Evolutionary conservation across 2,888 invertebrate species (phyloP), one percentile per base, ranked within the genome.

Genomic region (Lasioglossum figueresi): DNA sequence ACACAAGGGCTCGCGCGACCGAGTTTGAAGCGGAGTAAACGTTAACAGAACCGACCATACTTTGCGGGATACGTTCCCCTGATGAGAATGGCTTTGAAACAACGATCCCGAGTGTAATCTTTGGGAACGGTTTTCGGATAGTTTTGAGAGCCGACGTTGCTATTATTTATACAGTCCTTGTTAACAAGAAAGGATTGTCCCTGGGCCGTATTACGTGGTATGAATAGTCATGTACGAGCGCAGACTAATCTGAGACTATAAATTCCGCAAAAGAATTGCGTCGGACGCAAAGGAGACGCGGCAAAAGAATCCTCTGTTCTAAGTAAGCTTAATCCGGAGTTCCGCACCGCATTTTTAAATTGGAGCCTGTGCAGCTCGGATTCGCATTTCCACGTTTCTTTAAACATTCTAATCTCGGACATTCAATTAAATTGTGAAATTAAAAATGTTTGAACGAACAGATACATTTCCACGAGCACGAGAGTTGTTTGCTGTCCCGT

Each of bases 21-120:
- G 48, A 19, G 52, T 52, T 75, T 66, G 70, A 27, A 66, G n/a
- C 56, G 43, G 43, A 27, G 52, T 52, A 75, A 59, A 80, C 80
- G 71, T 80, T 75, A 75, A 63, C 63, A 43, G 80, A 78, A 66
- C 75, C 48, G 56, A 70, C 73, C 77, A 74, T 82, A 82, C 83
- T 84, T 48, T 56, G 16, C 68, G 68, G 68, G 74, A 77, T 19
- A 48, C 59, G 48, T 14, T 80, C 1, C 40, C 59, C 59, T 31
- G 80, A 71, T 45, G 45, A 37, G 75, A 43, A 75, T n/a, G 75
- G 31, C 52, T 71, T 63, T 56, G 63, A 27, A 43, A 74, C 73
- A 72, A 68, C 63, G 77, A 31, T 31, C 48, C 63, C 16, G 19
- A 23, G 40, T 31, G 59, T 74, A 74, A 82, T 74, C 72, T 77